Percentiles rank a stretch among this genome's conserved stretches.
Evolutionary conservation across 2,797 vertebrate genomes (phyloP).

Genomic region (Streptopelia turtur): DNA sequence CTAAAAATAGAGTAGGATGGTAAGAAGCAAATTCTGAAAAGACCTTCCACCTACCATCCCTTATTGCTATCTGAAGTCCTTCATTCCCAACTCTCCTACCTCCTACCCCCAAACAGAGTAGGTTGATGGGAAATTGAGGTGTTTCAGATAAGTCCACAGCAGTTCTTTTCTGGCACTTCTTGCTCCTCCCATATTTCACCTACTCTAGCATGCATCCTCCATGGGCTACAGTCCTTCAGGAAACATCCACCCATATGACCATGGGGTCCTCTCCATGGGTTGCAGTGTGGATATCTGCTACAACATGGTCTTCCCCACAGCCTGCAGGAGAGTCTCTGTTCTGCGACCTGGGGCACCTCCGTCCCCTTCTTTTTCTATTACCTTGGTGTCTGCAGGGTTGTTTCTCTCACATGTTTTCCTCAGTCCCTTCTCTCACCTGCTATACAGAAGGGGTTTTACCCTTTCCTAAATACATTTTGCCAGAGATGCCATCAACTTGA

Average conservation of each 20-base stretch:
- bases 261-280: neutral
- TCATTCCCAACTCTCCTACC: neutral
- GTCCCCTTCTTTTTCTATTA: neutral
- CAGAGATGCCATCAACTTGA: neutral
- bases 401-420: neutral
- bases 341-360: neutral
- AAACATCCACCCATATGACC: neutral
- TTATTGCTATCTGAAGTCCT: neutral
- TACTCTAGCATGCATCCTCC: neutral
- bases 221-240: neutral
- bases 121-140: rapidly evolving
- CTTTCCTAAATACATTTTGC: neutral
- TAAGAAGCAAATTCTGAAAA: neutral
- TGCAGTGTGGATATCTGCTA: neutral
- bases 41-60: rapidly evolving
- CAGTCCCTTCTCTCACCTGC: neutral
- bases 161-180: neutral
- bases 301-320: neutral
- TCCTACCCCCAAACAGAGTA: rapidly evolving
- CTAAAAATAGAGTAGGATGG: neutral
- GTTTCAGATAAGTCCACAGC: rapidly evolving
- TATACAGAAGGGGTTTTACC: neutral
- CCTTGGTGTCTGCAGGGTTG: neutral
- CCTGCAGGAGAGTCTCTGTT: neutral
- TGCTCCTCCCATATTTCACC: neutral